phyloP scores from a whole-genome alignment of 2,113 vertebrate genomes.

The Herpailurus yagouaroundi region DNA sequence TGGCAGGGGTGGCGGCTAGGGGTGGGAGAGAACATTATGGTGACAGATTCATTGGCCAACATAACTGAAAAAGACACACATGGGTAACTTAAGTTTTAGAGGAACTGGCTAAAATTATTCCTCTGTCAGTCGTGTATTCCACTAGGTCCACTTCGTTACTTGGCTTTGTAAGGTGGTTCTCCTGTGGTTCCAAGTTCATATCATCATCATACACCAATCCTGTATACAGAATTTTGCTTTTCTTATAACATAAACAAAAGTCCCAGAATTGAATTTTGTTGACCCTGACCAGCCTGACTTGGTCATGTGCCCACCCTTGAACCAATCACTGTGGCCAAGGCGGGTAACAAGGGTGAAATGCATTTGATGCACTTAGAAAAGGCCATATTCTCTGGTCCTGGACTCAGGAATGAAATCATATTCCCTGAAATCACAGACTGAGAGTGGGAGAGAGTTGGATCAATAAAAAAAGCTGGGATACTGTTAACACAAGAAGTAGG shows the following conservation, averaged over 20 bases:
- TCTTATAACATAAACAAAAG: conserved; percentile 1
- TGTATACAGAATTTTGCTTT: neutral
- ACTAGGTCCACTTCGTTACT: neutral
- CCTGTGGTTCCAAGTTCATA: neutral
- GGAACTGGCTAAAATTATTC: neutral
- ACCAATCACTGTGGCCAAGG: neutral
- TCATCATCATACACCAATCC: neutral
- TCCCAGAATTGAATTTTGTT: neutral
- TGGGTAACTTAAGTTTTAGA: neutral
- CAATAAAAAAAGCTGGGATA: neutral
- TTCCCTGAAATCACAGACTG: conserved; percentile 8
- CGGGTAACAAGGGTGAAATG: neutral
- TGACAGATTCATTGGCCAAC: neutral
- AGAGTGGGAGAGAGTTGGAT: neutral
- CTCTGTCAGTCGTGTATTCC: neutral
- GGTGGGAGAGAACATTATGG: neutral
- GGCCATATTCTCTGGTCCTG: neutral
- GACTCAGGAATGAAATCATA: neutral
- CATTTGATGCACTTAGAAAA: conserved; percentile 5
- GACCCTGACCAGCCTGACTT: neutral
- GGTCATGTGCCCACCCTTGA: neutral
- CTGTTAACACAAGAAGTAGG: conserved; percentile 17
- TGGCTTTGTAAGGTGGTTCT: neutral
- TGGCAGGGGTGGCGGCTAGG: too few species aligned
- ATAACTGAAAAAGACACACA: neutral